Evolutionary conservation across 1,140 invertebrate genomes (phyloP), one percentile per base, ranked within the genome.

Genomic region (Musca vetustissima): DNA sequence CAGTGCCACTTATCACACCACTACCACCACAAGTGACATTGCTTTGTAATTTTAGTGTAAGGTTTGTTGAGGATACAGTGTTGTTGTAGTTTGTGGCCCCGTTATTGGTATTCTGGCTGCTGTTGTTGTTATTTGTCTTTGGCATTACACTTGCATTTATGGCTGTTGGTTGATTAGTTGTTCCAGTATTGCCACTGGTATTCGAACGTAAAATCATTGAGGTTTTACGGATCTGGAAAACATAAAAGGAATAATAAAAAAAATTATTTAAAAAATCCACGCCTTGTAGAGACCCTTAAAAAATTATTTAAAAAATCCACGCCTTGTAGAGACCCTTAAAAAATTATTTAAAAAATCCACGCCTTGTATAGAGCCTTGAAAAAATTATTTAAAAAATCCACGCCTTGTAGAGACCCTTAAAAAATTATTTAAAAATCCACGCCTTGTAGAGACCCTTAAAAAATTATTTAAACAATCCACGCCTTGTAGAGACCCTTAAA

Each of bases 171-270:
- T 19, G 1, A 53, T 57, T 67, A 43, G 6, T 68, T n/a, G 14
- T 15, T n/a, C 43, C 21, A 48, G 11, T 64, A 64, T 52, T 64
- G 4, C 25, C 36, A 43, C 6, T 14, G n/a, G 59, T 47, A n/a
- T 66, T 49, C 19, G 68, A 32, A 17, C 71, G 68, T 48, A 70
- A 53, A 48, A 64, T 72, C 71, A 72, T 67, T 4, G 72, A 71
- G 0, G 70, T 71, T 66, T 73, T 73, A 48, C 72, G 69, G 17
- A 73, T 73, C 70, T 71, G 52, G 21, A 64, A 57, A 49, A 25
- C 52, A 50, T 25, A 15, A 8, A 53, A 21, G n/a, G n/a, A 61
- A 59, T 1, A 67, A 70, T 32, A 32, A 9, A 32, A 32, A 43
- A 9, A 43, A n/a, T n/a, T n/a, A n/a, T n/a, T n/a, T n/a, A n/a